Evolutionary conservation across 1,140 invertebrate genomes (phyloP), one percentile per base, ranked within the genome.

Genomic region (Cecropterus lyciades): DNA sequence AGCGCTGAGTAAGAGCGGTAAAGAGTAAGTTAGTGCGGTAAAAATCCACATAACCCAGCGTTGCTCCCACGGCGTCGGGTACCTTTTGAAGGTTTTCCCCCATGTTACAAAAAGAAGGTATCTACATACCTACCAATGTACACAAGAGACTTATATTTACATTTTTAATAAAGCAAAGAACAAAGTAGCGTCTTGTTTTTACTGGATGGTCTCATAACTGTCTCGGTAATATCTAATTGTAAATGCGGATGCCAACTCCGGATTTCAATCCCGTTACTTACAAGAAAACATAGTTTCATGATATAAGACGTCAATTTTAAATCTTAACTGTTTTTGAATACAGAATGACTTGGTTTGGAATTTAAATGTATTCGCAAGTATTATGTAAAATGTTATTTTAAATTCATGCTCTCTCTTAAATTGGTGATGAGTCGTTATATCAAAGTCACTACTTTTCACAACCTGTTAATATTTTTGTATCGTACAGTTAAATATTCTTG

Each of bases 381-480:
- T 62, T 62, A 62, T 46, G 59, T 62, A 60, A 60, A 49, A 30
- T 17, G 30, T 40, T 51, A 46, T 17, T 40, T 13, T 49, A 60
- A 60, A 33, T 60, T 13, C 48, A 10, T 51, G 59, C 33, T 62
- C 46, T 62, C 57, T 62, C 57, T 62, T 40, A 49, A 45, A 62
- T 62, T 43, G 13, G 40, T 62, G 46, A 46, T 45, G 30, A 40
- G 45, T 60, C 30, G 46, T 37, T 48, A 40, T 17, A 49, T 60
- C 46, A 14, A 37, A 30, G 33, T 37, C 45, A 14, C 27, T 37
- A 17, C 16, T 17, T 60, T 60, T 62, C 16, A 14, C 45, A 62
- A 14, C 33, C 15, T 16, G 30, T 37, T 48, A 62, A 62, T 51
- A 49, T 49, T 49, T 40, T 33, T 49, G 45, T 49, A 60, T 48